Evolutionary conservation across 1,140 invertebrate genomes (phyloP).

Genomic region (Brachionus manjavacas): DNA sequence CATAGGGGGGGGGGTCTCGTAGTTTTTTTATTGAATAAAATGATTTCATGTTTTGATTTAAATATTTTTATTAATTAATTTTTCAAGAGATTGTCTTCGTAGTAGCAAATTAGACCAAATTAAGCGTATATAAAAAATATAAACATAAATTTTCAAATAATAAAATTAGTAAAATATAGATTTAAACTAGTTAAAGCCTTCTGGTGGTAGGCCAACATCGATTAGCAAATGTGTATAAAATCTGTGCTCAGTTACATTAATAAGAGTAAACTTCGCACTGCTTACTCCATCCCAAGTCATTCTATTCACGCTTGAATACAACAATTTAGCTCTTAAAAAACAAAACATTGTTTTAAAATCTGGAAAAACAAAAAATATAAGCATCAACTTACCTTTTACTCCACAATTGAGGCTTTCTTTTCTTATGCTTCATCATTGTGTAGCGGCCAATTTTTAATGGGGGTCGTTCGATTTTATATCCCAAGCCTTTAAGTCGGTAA

Average conservation of each 20-base stretch:
- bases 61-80: not conserved
- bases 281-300: conserved; percentile 61
- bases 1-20: not conserved
- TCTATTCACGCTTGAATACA: conserved; percentile 57
- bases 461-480: conserved; percentile 50
- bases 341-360: not conserved
- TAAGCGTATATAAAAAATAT: not conserved
- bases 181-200: conserved; percentile 45
- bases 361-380: conserved; percentile 21
- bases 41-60: not conserved
- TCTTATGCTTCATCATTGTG: conserved; percentile 55
- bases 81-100: not conserved
- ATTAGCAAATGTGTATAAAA: conserved; percentile 59
- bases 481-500: conserved; percentile 55
- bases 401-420: conserved; percentile 54
- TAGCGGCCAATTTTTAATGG: conserved; percentile 50
- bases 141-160: not conserved
- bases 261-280: conserved; percentile 56
- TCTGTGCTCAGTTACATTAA: conserved; percentile 49
- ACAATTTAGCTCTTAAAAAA: conserved; percentile 52
- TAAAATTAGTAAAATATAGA: not conserved
- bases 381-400: conserved; percentile 50
- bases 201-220: conserved; percentile 58
- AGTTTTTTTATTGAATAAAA: not conserved
- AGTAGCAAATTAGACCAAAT: not conserved